Conservation (phyloP, 2,797 vertebrate species). For the Columba guinea region DNA sequence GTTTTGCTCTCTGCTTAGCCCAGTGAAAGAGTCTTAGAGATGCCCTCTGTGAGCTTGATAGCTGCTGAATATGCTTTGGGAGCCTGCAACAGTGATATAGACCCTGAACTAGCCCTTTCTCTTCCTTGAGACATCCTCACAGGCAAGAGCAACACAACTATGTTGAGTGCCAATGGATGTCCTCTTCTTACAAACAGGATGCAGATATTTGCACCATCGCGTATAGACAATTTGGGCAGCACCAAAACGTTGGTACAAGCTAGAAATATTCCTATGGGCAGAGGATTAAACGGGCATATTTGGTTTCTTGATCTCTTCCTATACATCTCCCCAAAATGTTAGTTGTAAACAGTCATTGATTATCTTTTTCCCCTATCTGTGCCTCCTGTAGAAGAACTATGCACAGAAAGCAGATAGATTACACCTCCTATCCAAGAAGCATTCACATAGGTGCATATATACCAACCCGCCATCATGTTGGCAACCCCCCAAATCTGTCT, state of each 20-base stretch:
- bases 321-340: neutral
- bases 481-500: neutral
- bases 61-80: neutral
- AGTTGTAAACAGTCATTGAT: neutral
- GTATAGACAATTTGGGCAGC: neutral
- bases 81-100: fast-evolving
- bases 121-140: neutral
- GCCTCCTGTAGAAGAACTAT: neutral
- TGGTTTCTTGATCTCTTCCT: neutral
- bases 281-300: neutral
- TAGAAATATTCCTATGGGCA: neutral
- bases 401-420: neutral
- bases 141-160: neutral
- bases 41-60: neutral
- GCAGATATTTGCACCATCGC: neutral
- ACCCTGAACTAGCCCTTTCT: neutral
- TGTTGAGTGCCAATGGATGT: fast-evolving
- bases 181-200: neutral
- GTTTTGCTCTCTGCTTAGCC: neutral
- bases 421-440: neutral
- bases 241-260: neutral
- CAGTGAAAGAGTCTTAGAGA: neutral
- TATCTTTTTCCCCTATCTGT: neutral
- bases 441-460: neutral
- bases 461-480: neutral